phyloP scores from a whole-genome alignment of 2,888 invertebrate species.

The Drosophila yooni region DNA sequence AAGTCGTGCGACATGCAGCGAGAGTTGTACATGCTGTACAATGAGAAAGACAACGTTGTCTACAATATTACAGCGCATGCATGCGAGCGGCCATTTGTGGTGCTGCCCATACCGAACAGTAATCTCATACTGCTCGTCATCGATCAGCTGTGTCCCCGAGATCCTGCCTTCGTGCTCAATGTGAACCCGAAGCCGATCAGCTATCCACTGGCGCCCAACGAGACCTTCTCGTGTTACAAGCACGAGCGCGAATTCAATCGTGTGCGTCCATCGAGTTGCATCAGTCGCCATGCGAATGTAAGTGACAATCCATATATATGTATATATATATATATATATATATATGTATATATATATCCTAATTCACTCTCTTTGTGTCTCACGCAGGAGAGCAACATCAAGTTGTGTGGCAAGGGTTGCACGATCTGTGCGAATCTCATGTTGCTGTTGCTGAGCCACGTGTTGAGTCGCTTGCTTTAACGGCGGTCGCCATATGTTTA shows the following conservation, averaged over 20 bases:
- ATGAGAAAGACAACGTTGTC: constrained; percentile 86
- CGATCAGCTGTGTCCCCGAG: constrained; percentile 88
- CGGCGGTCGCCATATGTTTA: constrained; percentile 55
- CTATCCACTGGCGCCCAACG: constrained; percentile 85
- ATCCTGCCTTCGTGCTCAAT: constrained; percentile 85
- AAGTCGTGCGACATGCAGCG: constrained; percentile 94
- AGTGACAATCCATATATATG: constrained; percentile 73
- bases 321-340: background rate
- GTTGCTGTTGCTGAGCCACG: constrained; percentile 77
- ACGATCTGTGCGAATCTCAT: constrained; percentile 76
- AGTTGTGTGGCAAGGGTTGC: constrained; percentile 87
- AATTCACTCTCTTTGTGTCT: constrained; percentile 29
- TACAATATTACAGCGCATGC: constrained; percentile 85
- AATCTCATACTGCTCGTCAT: constrained; percentile 92
- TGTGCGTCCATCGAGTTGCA: constrained; percentile 90
- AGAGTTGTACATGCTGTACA: constrained; percentile 86
- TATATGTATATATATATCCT: background rate
- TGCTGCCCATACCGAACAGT: constrained; percentile 90
- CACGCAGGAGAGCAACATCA: constrained; percentile 88
- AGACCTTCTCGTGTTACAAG: constrained; percentile 88
- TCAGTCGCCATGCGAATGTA: constrained; percentile 91
- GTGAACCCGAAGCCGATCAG: constrained; percentile 85
- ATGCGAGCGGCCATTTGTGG: constrained; percentile 88
- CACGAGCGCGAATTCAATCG: constrained; percentile 87
- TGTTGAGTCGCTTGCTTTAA: constrained; percentile 80